Conservation (phyloP, 2,113 vertebrate genomes). For the Corythornis madagascariensis region DNA sequence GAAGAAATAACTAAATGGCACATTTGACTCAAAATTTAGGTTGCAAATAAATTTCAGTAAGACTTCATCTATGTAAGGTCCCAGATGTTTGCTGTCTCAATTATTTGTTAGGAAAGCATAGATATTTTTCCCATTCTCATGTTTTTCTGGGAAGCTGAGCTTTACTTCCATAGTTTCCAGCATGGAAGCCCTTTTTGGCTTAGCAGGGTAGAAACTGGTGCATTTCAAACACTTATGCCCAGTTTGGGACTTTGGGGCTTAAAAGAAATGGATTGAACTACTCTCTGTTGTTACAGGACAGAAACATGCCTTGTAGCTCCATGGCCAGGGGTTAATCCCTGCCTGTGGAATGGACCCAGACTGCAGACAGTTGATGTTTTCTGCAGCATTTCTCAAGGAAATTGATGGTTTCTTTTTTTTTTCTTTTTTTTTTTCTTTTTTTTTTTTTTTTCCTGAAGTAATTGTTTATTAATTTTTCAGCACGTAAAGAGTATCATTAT, state of each 20-base stretch:
- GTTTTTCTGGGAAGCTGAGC: background rate
- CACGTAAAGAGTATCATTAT: slow-evolving; percentile 65
- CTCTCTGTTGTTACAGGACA: background rate
- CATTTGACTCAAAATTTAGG: background rate
- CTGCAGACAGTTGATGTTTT: slow-evolving; percentile 18
- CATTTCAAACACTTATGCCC: background rate
- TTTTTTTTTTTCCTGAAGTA: slow-evolving; percentile 40
- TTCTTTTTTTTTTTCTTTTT: background rate
- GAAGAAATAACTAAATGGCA: background rate
- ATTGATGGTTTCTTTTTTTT: slow-evolving; percentile 14
- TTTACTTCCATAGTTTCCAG: background rate
- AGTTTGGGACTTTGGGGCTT: background rate
- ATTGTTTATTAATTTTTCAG: slow-evolving; percentile 73
- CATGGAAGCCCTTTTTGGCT: background rate
- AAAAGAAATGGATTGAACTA: background rate
- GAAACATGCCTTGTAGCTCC: background rate
- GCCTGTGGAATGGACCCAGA: background rate
- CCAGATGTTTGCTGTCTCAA: background rate
- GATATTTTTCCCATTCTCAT: background rate
- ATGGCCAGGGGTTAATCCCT: background rate
- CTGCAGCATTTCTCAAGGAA: slow-evolving; percentile 53
- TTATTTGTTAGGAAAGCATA: background rate
- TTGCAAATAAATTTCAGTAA: background rate
- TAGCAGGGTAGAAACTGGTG: background rate
- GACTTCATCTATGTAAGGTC: background rate